These are phyloP conservation scores for Bradypodion ventrale DNA, from an alignment of 2,797 vertebrate genomes.

Conservation along the genomic window DNA sequence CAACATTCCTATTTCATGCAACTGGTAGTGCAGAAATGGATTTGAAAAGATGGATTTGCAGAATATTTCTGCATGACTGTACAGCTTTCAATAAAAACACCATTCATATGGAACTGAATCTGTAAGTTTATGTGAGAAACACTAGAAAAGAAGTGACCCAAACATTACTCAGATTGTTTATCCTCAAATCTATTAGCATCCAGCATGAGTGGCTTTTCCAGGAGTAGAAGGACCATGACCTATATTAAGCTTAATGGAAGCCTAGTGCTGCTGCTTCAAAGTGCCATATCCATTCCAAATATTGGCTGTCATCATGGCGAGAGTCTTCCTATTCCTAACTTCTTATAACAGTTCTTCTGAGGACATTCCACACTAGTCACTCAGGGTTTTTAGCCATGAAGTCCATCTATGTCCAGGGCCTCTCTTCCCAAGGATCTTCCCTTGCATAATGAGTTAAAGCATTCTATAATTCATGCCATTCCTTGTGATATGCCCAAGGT, in stretches of 20 bases:
- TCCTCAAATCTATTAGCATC: constrained; percentile 52
- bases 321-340: too few species aligned
- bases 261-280: constrained; percentile 38
- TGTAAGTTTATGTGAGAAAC: constrained; percentile 58
- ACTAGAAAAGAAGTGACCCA: constrained; percentile 57
- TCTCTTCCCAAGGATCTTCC: too few species aligned
- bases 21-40: constrained; percentile 28
- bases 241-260: constrained; percentile 44
- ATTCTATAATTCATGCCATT: too few species aligned
- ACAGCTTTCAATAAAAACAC: constrained; percentile 42
- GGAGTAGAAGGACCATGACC: constrained; percentile 45
- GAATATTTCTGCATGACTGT: constrained; percentile 53
- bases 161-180: constrained; percentile 48
- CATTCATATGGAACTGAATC: constrained; percentile 64
- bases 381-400: too few species aligned
- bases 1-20: neutral
- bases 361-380: too few species aligned
- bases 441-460: too few species aligned
- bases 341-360: too few species aligned
- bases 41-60: constrained; percentile 51
- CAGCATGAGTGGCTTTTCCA: constrained; percentile 3
- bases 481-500: too few species aligned
- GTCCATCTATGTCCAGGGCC: too few species aligned
- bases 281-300: too few species aligned
- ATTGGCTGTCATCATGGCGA: too few species aligned